Percentiles rank a stretch among this genome's conserved stretches.
Conservation (phyloP, 2,113 vertebrate species). For the Triplophysa dalaica region DNA sequence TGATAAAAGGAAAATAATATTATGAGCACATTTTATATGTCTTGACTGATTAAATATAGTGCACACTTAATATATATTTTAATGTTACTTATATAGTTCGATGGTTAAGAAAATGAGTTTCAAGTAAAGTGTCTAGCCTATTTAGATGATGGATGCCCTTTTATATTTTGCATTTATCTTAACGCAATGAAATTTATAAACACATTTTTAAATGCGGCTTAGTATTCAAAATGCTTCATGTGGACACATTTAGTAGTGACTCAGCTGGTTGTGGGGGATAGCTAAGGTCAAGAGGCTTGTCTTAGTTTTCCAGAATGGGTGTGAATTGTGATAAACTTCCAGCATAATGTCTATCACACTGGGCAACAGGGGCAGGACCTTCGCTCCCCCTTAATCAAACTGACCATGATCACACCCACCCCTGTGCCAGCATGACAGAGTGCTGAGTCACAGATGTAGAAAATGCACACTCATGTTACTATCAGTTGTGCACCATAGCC, state of each 20-base stretch:
- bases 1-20: too few species aligned
- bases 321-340: conserved; percentile 59
- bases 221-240: not conserved
- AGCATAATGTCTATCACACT: conserved; percentile 60
- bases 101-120: not conserved
- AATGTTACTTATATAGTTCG: too few species aligned
- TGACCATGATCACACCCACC: conserved; percentile 32
- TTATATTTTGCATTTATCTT: not conserved
- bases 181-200: not conserved
- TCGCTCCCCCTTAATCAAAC: conserved; percentile 55
- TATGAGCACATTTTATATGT: too few species aligned
- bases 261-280: conserved; percentile 54
- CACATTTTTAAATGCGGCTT: not conserved
- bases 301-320: conserved; percentile 44
- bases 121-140: not conserved
- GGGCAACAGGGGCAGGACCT: conserved; percentile 33
- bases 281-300: not conserved
- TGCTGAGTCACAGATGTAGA: conserved; percentile 74
- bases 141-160: not conserved
- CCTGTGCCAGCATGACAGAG: conserved; percentile 59
- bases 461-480: conserved; percentile 62
- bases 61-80: too few species aligned
- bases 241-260: not conserved
- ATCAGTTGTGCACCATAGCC: conserved; percentile 15
- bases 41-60: too few species aligned